A percentile compares a stretch with the other conserved stretches of the same genome.
Conservation (phyloP, 1,140 invertebrate genomes). For the Stratiolaelaps scimitus region DNA sequence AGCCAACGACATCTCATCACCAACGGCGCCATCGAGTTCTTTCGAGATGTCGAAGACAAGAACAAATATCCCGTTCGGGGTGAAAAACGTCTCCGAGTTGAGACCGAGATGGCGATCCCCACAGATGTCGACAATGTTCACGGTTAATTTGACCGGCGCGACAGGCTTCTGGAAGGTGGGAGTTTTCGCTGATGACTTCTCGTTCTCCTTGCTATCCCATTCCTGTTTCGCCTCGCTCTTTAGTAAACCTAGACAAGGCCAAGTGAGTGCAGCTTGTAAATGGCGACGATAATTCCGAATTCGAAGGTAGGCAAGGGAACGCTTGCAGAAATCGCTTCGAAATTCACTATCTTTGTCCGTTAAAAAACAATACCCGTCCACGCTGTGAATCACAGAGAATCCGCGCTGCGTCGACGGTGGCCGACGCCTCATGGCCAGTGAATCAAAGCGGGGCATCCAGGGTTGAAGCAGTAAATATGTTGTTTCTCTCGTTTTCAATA, state of each 20-base stretch:
- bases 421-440: too few species aligned
- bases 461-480: too few species aligned
- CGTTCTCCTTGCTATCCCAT: conserved; percentile 23
- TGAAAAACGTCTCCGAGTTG: conserved; percentile 24
- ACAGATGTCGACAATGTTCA: conserved; percentile 15
- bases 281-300: too few species aligned
- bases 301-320: too few species aligned
- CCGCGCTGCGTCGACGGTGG: too few species aligned
- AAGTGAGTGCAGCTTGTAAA: too few species aligned
- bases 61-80: conserved; percentile 6
- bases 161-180: not conserved
- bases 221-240: conserved; percentile 21
- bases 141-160: not conserved
- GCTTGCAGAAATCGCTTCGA: too few species aligned
- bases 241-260: not conserved
- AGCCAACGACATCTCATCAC: conserved; percentile 3
- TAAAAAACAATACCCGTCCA: too few species aligned
- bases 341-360: too few species aligned
- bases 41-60: conserved; percentile 19
- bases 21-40: not conserved
- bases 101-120: conserved; percentile 2
- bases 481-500: too few species aligned
- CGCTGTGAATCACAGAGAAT: not conserved
- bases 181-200: conserved; percentile 17
- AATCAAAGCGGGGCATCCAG: too few species aligned